Conservation (phyloP, 2,797 vertebrate species). For the Sebastes matsubarae region DNA sequence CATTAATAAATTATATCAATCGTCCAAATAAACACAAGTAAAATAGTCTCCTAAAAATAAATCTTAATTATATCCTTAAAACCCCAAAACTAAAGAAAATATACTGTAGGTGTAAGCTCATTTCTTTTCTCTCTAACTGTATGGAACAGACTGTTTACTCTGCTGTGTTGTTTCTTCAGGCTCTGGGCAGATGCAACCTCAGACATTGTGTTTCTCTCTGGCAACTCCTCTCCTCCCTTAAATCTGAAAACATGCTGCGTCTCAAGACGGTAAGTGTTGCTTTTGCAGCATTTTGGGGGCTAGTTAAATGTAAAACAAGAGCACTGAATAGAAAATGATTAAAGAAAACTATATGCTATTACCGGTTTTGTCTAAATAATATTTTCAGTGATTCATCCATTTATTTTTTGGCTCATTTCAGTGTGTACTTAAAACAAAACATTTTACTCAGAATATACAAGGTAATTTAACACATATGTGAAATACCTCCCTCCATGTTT, state of each 20-base stretch:
- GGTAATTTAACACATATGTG: neutral
- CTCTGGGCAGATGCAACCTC: constrained; percentile 80
- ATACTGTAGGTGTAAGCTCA: neutral
- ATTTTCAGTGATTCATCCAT: neutral
- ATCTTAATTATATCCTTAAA: neutral
- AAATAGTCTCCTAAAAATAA: neutral
- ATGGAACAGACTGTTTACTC: neutral
- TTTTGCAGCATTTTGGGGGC: neutral
- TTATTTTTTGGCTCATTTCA: neutral
- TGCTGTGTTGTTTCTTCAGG: constrained; percentile 71
- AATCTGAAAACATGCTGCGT: constrained; percentile 85
- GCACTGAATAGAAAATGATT: neutral
- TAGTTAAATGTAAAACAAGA: neutral
- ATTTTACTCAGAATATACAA: neutral
- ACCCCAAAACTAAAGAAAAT: neutral
- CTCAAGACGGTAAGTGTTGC: constrained; percentile 80
- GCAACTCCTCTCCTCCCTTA: constrained; percentile 87
- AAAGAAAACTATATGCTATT: neutral
- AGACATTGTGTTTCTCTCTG: constrained; percentile 85
- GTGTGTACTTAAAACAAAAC: neutral
- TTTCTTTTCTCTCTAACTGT: neutral
- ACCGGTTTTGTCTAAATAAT: neutral
- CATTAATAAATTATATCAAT: neutral
- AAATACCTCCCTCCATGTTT: neutral
- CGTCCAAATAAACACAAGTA: neutral